Evolutionary conservation across 2,888 invertebrate genomes (phyloP), one percentile per base, ranked within the genome.

Genomic region (Epistrophella euchroma): DNA sequence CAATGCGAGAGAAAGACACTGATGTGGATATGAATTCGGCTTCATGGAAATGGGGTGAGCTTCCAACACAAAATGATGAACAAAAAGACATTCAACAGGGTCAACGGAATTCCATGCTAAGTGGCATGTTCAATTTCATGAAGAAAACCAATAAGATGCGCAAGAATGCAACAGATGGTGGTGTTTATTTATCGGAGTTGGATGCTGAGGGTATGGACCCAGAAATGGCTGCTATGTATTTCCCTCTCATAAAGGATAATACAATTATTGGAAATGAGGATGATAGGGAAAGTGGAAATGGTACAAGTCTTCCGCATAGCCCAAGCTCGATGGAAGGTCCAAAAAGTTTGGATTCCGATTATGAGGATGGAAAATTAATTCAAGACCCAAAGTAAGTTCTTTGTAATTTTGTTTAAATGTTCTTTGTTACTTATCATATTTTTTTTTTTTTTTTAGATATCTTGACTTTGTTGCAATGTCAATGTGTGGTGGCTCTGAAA

Each of bases 201-300:
- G 97, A 97, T 91, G 95, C 97, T 35, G 97, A 97, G 70, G 96
- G 96, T 90, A 95, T 98, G 93, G 97, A 98, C 92, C 98, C 98
- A n/a, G 97, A 98, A 92, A 95, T 97, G 88, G 96, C 97, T 88
- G 95, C 97, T 90, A 94, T 98, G 90, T 97, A 98, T 94, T 95
- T 99, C 93, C 95, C 97, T 89, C 92, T 95, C 17, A 88, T 89
- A 4, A 88, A 86, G 11, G 87, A 88, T n/a, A 70, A 84, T 6
- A 58, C 74, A 64, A 13, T 71, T 66, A 47, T 52, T 50, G 47
- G 62, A 35, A 88, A 96, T 85, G 98, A 98, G 89, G 97, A 97
- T 92, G 99, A 99, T 93, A 96, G 96, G 88, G 98, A 99, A 93
- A 98, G 98, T 84, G 99, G 99, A 88, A 98, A 98, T 92, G 99